phyloP scores from a whole-genome alignment of 2,797 vertebrate genomes.

The Amniataba percoides region DNA sequence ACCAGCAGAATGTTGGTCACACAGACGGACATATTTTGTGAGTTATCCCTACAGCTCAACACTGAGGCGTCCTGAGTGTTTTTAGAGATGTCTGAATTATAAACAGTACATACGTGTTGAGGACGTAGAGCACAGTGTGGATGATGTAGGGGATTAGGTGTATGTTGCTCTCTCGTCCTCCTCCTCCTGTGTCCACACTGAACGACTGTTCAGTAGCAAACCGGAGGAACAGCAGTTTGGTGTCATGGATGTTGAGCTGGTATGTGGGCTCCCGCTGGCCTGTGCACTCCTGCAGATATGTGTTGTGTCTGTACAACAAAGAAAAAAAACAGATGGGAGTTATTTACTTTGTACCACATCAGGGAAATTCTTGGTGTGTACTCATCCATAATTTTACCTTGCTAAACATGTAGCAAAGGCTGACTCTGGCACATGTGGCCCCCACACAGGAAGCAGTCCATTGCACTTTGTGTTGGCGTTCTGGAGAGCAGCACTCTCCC shows the following conservation, averaged over 20 bases:
- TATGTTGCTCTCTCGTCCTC: constrained; percentile 98
- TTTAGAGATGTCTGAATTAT: neutral
- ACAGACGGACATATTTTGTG: neutral
- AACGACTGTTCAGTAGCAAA: constrained; percentile 99
- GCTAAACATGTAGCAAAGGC: constrained; percentile 98
- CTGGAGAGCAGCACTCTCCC: constrained; percentile 98
- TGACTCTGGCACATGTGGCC: constrained; percentile 98
- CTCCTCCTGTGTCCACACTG: constrained; percentile 96
- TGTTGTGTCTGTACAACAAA: constrained; percentile 91
- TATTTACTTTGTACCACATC: neutral
- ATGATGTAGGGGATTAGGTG: constrained; percentile 99
- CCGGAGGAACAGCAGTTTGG: constrained; percentile 96
- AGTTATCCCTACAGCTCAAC: neutral
- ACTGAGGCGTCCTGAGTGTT: neutral
- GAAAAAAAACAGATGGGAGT: neutral
- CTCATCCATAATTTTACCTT: constrained; percentile 80
- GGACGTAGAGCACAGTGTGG: constrained; percentile 99
- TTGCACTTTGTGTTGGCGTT: constrained; percentile 99
- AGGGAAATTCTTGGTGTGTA: neutral
- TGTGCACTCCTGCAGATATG: constrained; percentile 98
- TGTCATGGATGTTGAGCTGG: constrained; percentile 99
- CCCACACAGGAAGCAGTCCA: constrained; percentile 98
- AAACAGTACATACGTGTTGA: constrained; percentile 92
- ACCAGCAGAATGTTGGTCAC: neutral
- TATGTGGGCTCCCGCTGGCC: constrained; percentile 98